These are phyloP conservation scores for Microplitis mediator DNA, from an alignment of 1,140 invertebrate genomes.

Conservation along the genomic window DNA sequence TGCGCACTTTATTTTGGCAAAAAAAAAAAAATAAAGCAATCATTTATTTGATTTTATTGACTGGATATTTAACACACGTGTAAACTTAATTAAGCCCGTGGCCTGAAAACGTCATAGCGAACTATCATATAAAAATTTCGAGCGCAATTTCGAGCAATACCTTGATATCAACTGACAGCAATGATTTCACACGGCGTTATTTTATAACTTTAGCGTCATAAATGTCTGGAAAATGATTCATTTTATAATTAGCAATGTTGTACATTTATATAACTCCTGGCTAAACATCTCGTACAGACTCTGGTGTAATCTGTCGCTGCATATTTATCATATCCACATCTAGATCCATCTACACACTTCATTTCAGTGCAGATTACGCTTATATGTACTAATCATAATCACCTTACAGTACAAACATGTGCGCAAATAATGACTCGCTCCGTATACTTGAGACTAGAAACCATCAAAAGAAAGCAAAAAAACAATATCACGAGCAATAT, in stretches of 20 bases:
- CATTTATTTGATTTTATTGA: too few relatives aligned
- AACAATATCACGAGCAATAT: background rate
- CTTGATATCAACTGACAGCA: background rate
- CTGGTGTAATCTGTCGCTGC: background rate
- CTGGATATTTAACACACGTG: too few relatives aligned
- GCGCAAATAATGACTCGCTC: too few relatives aligned
- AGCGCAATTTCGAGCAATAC: background rate
- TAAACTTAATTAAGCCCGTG: too few relatives aligned
- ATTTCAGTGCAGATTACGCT: background rate
- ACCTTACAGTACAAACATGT: too few relatives aligned
- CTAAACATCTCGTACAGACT: background rate
- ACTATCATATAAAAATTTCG: background rate
- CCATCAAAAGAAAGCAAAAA: background rate
- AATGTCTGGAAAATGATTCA: constrained; percentile 20
- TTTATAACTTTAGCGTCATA: constrained; percentile 21
- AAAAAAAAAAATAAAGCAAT: too few relatives aligned
- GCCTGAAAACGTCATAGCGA: background rate
- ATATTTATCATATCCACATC: constrained; percentile 9
- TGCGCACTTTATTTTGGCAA: too few relatives aligned
- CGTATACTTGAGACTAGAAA: too few relatives aligned
- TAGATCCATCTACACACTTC: background rate
- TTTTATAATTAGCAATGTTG: constrained; percentile 2
- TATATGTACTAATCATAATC: too few relatives aligned
- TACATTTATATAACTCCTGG: constrained; percentile 5
- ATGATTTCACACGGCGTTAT: constrained; percentile 8